Evolutionary conservation across 35 echinoderm and acorn worm genomes (phyloP).

Genomic region (Amphiura filiformis): DNA sequence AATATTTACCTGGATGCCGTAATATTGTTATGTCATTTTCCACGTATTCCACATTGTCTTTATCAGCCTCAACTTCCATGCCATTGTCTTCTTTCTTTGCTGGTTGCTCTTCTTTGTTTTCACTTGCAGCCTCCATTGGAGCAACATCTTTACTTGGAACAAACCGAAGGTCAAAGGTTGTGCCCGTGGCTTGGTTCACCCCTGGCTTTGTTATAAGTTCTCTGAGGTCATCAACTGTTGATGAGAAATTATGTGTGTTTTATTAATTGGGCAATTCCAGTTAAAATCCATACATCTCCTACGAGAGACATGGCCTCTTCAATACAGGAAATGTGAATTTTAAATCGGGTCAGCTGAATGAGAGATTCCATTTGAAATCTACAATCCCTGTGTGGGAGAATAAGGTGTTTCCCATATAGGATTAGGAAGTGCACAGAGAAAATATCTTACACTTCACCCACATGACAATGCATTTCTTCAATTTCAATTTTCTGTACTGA

Average conservation of each 20-base stretch:
- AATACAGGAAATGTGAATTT: background rate
- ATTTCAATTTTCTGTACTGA: too few relatives aligned
- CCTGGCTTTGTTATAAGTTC: constrained; percentile 52
- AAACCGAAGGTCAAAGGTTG: constrained; percentile 32
- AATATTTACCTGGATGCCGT: background rate
- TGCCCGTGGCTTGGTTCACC: constrained; percentile 64
- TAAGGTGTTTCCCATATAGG: background rate
- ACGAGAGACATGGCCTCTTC: background rate
- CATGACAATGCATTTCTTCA: too few relatives aligned
- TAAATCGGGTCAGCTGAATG: too few relatives aligned
- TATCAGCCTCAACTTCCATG: constrained; percentile 10
- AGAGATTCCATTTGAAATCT: too few relatives aligned
- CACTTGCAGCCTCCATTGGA: background rate
- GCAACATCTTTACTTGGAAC: constrained; percentile 45
- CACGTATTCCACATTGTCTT: background rate
- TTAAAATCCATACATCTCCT: too few relatives aligned
- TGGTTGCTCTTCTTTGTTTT: constrained; percentile 17
- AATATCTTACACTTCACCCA: background rate
- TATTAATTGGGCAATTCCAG: background rate
- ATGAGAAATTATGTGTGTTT: background rate
- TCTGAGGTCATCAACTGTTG: constrained; percentile 35
- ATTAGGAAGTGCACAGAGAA: background rate
- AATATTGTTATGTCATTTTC: background rate
- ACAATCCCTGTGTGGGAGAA: too few relatives aligned
- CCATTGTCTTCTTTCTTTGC: constrained; percentile 15